These are phyloP conservation scores for Tichodroma muraria DNA, from an alignment of 2,113 vertebrate species.

Conservation along the genomic window DNA sequence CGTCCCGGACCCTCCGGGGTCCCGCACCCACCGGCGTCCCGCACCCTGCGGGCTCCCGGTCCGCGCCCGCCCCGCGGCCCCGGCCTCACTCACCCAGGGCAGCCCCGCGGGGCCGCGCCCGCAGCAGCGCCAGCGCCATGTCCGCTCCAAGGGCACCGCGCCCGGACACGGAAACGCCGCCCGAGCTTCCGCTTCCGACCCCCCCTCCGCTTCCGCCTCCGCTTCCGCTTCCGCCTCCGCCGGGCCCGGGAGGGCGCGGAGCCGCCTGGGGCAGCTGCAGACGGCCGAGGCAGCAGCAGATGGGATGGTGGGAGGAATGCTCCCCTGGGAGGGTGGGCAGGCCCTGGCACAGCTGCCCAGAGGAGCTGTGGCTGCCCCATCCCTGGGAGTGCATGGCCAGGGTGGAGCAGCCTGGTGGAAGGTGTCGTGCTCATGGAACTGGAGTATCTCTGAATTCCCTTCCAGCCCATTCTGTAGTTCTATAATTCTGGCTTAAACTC, in stretches of 20 bases:
- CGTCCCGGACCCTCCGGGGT: no score
- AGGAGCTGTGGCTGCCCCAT: background rate
- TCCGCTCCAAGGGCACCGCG: background rate
- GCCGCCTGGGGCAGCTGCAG: no score
- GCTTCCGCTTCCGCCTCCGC: background rate
- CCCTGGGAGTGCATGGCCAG: background rate
- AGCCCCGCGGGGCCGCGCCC: background rate
- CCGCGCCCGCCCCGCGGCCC: no score
- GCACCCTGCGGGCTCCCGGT: background rate
- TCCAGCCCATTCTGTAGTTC: background rate
- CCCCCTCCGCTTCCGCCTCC: no score
- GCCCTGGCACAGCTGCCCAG: background rate
- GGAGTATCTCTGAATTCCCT: background rate
- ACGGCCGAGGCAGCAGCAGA: no score
- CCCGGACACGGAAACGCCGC: background rate
- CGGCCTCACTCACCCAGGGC: background rate
- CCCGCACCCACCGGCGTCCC: background rate
- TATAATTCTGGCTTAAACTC: no score
- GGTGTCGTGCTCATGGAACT: background rate
- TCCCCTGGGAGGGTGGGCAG: accelerated
- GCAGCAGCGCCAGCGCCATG: background rate
- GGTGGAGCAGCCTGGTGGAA: background rate
- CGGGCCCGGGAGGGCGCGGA: no score
- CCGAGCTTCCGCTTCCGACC: no score
- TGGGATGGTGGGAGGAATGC: no score